Evolutionary conservation across 2,797 vertebrate species (phyloP).

Genomic region (Sebastes miniatus): DNA sequence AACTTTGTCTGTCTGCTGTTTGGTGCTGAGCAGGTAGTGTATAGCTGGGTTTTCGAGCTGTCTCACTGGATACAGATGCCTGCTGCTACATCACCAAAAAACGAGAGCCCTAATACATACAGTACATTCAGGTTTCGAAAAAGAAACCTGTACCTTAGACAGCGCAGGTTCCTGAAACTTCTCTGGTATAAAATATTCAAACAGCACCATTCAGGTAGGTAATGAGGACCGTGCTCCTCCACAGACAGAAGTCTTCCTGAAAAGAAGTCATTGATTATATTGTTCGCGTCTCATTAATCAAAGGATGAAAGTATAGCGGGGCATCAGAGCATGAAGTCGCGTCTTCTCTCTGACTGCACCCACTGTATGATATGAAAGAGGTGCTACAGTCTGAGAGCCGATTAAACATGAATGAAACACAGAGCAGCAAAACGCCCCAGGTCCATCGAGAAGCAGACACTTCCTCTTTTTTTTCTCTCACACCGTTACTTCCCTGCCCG

Average conservation of each 20-base stretch:
- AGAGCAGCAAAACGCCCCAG: neutral
- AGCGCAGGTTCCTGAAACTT: neutral
- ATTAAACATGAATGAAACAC: conserved; percentile 45
- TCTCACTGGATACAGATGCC: neutral
- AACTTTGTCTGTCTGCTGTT: too few species aligned
- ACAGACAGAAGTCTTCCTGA: neutral
- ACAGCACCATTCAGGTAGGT: neutral
- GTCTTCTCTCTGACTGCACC: neutral
- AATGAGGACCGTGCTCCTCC: neutral
- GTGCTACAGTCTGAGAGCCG: neutral
- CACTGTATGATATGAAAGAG: conserved; percentile 35
- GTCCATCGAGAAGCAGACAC: neutral
- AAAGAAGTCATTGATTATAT: neutral
- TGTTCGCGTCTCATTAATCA: conserved; percentile 18
- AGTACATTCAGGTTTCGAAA: neutral
- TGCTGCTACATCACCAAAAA: too few species aligned
- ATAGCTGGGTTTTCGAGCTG: fast-evolving
- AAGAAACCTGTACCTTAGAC: neutral
- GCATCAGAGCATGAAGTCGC: conserved; percentile 12
- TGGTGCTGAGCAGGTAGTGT: neutral
- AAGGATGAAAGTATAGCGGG: neutral
- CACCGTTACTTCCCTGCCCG: neutral
- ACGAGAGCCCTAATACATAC: neutral
- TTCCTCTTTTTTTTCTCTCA: neutral
- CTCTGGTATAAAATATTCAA: neutral